Percentiles rank a stretch among this genome's conserved stretches.
phyloP scores from a whole-genome alignment of 1,140 invertebrate species.

The Drosophila bocki region DNA sequence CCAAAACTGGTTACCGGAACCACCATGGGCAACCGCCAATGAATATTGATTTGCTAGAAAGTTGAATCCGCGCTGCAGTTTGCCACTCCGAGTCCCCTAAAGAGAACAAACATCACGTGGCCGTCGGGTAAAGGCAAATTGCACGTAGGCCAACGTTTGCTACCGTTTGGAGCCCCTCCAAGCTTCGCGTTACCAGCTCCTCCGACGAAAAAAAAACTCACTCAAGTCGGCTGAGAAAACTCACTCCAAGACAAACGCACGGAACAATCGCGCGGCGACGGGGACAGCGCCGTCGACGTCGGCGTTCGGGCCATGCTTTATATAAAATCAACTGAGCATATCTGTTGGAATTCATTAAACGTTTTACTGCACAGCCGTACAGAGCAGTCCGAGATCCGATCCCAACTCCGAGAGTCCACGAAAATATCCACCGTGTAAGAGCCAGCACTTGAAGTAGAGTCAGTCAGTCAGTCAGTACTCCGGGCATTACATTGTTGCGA shows the following conservation, averaged over 20 bases:
- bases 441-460: constrained; percentile 15
- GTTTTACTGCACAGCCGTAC: constrained; percentile 81
- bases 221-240: constrained; percentile 36
- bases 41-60: constrained; percentile 63
- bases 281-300: constrained; percentile 48
- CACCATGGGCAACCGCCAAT: constrained; percentile 5
- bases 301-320: constrained; percentile 73
- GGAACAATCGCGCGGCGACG: constrained; percentile 54
- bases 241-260: constrained; percentile 77
- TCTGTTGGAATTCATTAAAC: constrained; percentile 85
- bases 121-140: constrained; percentile 18
- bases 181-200: not conserved
- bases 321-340: constrained; percentile 85
- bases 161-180: constrained; percentile 7
- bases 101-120: constrained; percentile 73
- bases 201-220: constrained; percentile 20
- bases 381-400: constrained; percentile 48
- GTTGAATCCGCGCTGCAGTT: constrained; percentile 48
- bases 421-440: constrained; percentile 48
- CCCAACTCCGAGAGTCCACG: constrained; percentile 24
- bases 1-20: constrained; percentile 72
- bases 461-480: constrained; percentile 26
- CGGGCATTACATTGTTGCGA: constrained; percentile 16
- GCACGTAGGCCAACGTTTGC: constrained; percentile 61
- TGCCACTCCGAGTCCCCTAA: constrained; percentile 23